Evolutionary conservation across 1,140 invertebrate genomes (phyloP).

Genomic region (Phortica variegata): DNA sequence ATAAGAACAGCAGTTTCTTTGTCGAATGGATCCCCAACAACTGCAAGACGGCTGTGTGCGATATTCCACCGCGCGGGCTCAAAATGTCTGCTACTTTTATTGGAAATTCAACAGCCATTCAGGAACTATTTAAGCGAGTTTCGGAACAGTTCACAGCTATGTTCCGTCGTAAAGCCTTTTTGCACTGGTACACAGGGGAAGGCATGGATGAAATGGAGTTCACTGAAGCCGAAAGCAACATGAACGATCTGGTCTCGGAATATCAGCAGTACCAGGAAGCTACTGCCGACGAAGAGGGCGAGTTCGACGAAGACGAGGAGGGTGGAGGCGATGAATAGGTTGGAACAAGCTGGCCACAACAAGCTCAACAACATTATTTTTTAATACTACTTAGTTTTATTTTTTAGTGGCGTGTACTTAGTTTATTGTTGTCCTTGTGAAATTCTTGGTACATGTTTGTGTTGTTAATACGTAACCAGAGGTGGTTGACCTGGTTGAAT

Average conservation of each 20-base stretch:
- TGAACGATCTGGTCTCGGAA: slow-evolving; percentile 83
- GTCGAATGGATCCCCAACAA: slow-evolving; percentile 84
- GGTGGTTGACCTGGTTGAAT: no score
- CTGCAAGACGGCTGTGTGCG: slow-evolving; percentile 73
- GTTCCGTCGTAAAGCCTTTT: slow-evolving; percentile 79
- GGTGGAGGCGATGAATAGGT: slow-evolving; percentile 59
- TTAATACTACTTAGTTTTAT: no score
- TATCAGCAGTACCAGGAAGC: slow-evolving; percentile 88
- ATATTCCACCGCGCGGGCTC: slow-evolving; percentile 70
- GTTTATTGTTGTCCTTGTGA: no score
- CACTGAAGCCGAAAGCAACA: slow-evolving; percentile 75
- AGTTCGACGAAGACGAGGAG: slow-evolving; percentile 69
- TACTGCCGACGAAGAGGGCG: slow-evolving; percentile 69
- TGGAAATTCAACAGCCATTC: slow-evolving; percentile 72
- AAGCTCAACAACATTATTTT: no score
- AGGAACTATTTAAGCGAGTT: slow-evolving; percentile 70
- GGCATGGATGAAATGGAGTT: slow-evolving; percentile 87
- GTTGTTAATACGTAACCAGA: no score
- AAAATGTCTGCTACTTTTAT: slow-evolving; percentile 75
- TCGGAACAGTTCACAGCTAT: slow-evolving; percentile 71
- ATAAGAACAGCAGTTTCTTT: slow-evolving; percentile 81
- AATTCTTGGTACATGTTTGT: no score
- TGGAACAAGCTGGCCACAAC: not conserved
- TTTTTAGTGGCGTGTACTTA: no score
- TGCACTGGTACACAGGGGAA: slow-evolving; percentile 76